Percentiles rank a stretch among this genome's conserved stretches.
phyloP scores from a whole-genome alignment of 2,888 invertebrate genomes.

The Aelia acuminata region DNA sequence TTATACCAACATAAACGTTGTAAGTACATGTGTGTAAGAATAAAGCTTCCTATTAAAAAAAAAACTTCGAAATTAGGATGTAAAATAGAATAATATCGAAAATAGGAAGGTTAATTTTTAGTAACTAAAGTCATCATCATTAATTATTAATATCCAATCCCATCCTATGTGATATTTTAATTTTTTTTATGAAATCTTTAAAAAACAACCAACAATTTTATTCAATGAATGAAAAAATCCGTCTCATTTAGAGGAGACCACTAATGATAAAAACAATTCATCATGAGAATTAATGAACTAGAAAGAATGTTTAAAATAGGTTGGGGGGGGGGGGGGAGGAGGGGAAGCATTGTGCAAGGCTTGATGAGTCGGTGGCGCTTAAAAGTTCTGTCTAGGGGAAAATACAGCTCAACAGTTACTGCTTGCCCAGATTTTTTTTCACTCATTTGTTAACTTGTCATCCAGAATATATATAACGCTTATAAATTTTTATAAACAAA shows the following conservation, averaged over 20 bases:
- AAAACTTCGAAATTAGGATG: too few species aligned
- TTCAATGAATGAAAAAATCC: not conserved
- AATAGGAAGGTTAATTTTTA: too few species aligned
- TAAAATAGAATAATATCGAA: too few species aligned
- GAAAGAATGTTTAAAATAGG: not conserved
- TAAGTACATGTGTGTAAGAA: too few species aligned
- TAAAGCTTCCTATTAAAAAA: too few species aligned
- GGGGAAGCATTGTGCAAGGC: not conserved
- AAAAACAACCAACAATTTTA: too few species aligned
- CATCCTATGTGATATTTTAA: too few species aligned
- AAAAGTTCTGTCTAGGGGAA: not conserved
- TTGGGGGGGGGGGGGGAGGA: not conserved
- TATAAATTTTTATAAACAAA: too few species aligned
- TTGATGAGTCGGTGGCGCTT: not conserved
- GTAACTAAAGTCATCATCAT: too few species aligned
- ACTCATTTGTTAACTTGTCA: not conserved
- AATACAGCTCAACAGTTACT: not conserved
- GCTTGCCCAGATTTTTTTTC: not conserved
- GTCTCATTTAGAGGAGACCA: not conserved
- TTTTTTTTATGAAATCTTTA: too few species aligned
- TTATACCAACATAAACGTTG: too few species aligned
- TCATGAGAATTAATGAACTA: conserved; percentile 5
- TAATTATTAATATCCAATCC: too few species aligned
- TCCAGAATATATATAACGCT: conserved; percentile 1
- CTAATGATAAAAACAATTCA: not conserved